Evolutionary conservation across 2,888 invertebrate species (phyloP).

Genomic region (Disparrhopalites patrizii): DNA sequence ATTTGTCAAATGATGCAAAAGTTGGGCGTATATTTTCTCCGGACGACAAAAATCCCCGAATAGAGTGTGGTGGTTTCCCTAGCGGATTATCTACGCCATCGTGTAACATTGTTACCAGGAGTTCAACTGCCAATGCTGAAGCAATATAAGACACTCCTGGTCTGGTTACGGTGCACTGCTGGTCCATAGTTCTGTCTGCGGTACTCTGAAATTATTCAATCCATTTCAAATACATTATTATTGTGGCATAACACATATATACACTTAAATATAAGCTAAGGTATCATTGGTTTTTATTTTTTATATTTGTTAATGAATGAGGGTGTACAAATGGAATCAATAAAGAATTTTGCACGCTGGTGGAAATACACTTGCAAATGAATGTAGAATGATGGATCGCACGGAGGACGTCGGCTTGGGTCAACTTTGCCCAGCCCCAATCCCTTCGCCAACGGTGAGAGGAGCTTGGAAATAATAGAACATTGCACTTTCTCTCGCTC

Average conservation of each 20-base stretch:
- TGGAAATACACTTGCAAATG: no score
- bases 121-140: constrained; percentile 83
- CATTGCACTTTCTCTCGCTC: no score
- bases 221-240: constrained; percentile 49
- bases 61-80: constrained; percentile 86
- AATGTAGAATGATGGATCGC: no score
- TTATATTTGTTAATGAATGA: no score
- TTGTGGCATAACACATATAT: neutral
- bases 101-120: constrained; percentile 79
- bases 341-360: no score
- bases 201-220: constrained; percentile 63
- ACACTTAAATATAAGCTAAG: no score
- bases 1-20: constrained; percentile 78
- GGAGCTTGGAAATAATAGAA: no score
- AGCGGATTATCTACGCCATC: constrained; percentile 64
- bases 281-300: no score
- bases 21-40: constrained; percentile 79
- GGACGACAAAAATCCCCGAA: constrained; percentile 82
- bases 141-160: constrained; percentile 91
- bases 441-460: no score
- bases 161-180: constrained; percentile 96
- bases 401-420: no score
- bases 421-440: no score
- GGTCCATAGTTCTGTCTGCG: constrained; percentile 87
- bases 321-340: no score